Percentiles rank a stretch among this genome's conserved stretches.
phyloP scores from a whole-genome alignment of 2,113 vertebrate species.

The Mormyrus lacerda region DNA sequence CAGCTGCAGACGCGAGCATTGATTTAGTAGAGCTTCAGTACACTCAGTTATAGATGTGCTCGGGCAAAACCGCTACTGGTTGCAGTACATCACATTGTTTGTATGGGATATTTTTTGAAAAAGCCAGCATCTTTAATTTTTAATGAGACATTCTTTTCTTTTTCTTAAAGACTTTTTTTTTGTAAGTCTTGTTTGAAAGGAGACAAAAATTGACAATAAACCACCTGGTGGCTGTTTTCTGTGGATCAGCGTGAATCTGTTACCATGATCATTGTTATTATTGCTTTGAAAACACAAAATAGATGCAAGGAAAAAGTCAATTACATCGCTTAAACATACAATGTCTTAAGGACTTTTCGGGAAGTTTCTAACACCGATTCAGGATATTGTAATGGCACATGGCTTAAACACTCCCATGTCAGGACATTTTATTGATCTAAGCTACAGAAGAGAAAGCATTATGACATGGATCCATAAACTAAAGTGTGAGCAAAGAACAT shows the following conservation, averaged over 20 bases:
- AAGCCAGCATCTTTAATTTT: conserved; percentile 11
- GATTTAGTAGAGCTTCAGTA: conserved; percentile 73
- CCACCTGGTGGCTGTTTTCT: background rate
- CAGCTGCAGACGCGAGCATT: conserved; percentile 59
- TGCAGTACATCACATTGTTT: background rate
- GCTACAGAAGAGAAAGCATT: conserved; percentile 39
- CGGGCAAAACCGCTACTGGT: background rate
- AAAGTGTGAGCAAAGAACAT: conserved; percentile 61
- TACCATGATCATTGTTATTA: background rate
- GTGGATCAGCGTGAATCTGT: background rate
- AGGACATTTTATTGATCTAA: conserved; percentile 24
- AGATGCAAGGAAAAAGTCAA: background rate
- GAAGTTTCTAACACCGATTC: background rate
- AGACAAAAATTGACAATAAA: conserved; percentile 5
- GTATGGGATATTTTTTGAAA: background rate
- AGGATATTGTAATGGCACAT: background rate
- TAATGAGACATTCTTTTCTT: conserved; percentile 8
- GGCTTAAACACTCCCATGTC: background rate
- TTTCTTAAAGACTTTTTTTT: conserved; percentile 7
- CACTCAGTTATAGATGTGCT: conserved; percentile 70
- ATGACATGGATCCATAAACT: conserved; percentile 69
- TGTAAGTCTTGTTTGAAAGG: conserved; percentile 7
- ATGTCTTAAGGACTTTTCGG: background rate
- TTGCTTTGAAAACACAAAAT: conserved; percentile 6
- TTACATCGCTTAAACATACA: background rate